These are phyloP conservation scores for Drosophila sp. DNA, from an alignment of 1,140 invertebrate species.

Conservation along the genomic window DNA sequence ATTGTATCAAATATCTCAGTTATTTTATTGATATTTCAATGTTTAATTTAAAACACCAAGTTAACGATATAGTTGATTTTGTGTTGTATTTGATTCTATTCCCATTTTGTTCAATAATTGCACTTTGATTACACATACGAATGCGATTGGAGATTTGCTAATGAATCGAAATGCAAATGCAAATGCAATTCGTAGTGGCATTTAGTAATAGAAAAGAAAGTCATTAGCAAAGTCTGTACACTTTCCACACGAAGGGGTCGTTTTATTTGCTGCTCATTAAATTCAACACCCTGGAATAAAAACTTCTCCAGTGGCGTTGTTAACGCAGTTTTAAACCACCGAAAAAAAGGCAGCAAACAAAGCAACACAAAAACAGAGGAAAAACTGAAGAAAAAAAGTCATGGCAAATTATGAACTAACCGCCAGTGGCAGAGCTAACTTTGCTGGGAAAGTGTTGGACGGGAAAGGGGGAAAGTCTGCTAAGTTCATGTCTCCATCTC, in stretches of 20 bases:
- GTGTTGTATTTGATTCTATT: too few species aligned
- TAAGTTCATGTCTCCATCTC: conserved; percentile 28
- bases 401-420: conserved; percentile 54
- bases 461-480: too few species aligned
- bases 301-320: conserved; percentile 55
- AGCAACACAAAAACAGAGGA: not conserved
- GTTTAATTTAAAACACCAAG: too few species aligned
- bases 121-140: conserved; percentile 12
- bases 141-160: conserved; percentile 19
- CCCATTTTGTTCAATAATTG: conserved; percentile 1
- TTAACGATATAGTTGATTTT: too few species aligned
- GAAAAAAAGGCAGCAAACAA: conserved; percentile 15
- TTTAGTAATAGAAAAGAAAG: conserved; percentile 4
- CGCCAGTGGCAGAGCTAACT: conserved; percentile 39
- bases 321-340: conserved; percentile 46
- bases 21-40: too few species aligned
- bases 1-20: too few species aligned
- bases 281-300: conserved; percentile 48
- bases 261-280: conserved; percentile 56
- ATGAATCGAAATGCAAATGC: conserved; percentile 2
- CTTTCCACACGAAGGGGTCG: conserved; percentile 9
- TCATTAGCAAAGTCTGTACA: conserved; percentile 16
- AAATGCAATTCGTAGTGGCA: not conserved
- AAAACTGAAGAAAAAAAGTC: conserved; percentile 20
- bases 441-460: not conserved